Percentiles rank a stretch among this genome's conserved stretches.
Evolutionary conservation across 1,140 invertebrate genomes (phyloP).

Genomic region (Pseudomyrmex flavicornis): DNA sequence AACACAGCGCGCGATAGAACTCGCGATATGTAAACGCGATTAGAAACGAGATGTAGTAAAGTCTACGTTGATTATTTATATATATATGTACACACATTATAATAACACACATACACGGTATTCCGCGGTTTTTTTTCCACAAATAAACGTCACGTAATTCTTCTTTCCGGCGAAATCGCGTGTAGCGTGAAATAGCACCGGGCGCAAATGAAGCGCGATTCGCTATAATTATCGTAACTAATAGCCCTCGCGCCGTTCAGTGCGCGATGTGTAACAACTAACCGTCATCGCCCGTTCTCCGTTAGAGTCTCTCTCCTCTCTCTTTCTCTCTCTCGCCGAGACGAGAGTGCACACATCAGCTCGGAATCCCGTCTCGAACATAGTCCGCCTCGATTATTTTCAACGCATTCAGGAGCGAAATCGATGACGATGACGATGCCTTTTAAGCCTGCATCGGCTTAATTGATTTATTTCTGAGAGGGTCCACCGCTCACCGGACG

Average conservation of each 20-base stretch:
- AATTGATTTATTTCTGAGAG: slow-evolving; percentile 76
- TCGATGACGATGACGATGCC: slow-evolving; percentile 72
- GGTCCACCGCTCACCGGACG: slow-evolving; percentile 56
- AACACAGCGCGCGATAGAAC: slow-evolving; percentile 13
- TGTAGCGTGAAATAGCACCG: neutral
- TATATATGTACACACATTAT: no score
- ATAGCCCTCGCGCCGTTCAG: neutral
- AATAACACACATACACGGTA: no score
- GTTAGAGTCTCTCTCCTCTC: neutral
- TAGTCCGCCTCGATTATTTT: slow-evolving; percentile 63
- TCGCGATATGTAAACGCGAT: slow-evolving; percentile 50
- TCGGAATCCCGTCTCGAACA: slow-evolving; percentile 28
- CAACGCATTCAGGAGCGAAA: slow-evolving; percentile 48
- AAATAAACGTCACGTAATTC: slow-evolving; percentile 1
- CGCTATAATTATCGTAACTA: slow-evolving; percentile 38
- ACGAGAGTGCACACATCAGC: neutral
- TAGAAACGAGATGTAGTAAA: slow-evolving; percentile 1
- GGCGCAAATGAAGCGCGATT: slow-evolving; percentile 14
- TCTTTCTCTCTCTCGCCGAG: neutral
- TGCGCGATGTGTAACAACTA: neutral
- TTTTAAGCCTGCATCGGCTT: slow-evolving; percentile 72
- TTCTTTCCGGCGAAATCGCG: neutral
- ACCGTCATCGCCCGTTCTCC: neutral
- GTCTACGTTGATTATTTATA: neutral
- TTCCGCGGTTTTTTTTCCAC: neutral